Percentiles rank a stretch among this genome's conserved stretches.
phyloP scores from a whole-genome alignment of 2,113 vertebrate species.

The Lophura nycthemera region DNA sequence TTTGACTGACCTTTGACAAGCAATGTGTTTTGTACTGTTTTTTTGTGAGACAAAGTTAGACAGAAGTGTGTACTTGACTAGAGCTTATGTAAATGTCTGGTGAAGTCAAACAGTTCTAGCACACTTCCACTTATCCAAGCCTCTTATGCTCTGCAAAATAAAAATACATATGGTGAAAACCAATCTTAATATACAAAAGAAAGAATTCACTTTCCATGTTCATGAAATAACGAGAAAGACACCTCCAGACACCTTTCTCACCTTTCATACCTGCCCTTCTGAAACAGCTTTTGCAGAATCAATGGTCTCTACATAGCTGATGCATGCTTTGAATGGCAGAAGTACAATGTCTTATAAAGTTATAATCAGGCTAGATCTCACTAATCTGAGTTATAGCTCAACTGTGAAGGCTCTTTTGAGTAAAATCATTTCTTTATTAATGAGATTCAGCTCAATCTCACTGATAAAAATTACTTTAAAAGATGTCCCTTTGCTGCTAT shows the following conservation, averaged over 20 bases:
- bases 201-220: background rate
- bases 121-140: background rate
- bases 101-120: constrained; percentile 24
- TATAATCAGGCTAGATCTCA: constrained; percentile 73
- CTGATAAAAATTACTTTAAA: constrained; percentile 82
- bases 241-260: background rate
- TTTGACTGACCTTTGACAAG: constrained; percentile 27
- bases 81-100: constrained; percentile 4
- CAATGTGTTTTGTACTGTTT: background rate
- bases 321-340: constrained; percentile 13
- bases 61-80: constrained; percentile 28
- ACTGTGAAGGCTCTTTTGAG: constrained; percentile 78
- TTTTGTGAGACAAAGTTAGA: constrained; percentile 17
- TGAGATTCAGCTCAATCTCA: constrained; percentile 79
- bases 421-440: constrained; percentile 82
- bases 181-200: constrained; percentile 8
- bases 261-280: background rate
- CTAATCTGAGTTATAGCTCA: constrained; percentile 79
- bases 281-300: background rate
- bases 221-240: constrained; percentile 31
- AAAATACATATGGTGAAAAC: background rate
- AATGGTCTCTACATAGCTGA: background rate
- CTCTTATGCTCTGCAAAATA: constrained; percentile 26
- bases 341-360: constrained; percentile 66
- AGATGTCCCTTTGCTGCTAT: constrained; percentile 82